phyloP scores from a whole-genome alignment of 2,113 vertebrate genomes.

The Upupa epops region DNA sequence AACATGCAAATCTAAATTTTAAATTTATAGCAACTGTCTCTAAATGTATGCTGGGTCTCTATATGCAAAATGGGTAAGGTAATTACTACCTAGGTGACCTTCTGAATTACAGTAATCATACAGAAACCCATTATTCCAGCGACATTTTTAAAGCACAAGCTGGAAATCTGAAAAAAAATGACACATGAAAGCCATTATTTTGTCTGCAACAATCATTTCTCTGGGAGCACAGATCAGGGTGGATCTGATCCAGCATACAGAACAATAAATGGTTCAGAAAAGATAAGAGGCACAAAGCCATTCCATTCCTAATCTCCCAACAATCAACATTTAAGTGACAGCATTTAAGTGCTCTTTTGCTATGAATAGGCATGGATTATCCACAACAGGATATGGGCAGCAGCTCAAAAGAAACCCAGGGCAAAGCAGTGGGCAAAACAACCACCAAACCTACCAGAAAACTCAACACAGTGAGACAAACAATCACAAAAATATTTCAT shows the following conservation, averaged over 20 bases:
- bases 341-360: conserved; percentile 24
- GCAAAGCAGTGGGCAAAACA: neutral
- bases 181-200: conserved; percentile 31
- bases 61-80: neutral
- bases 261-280: conserved; percentile 22
- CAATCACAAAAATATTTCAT: neutral
- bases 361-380: conserved; percentile 28
- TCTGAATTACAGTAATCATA: conserved; percentile 45
- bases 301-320: conserved; percentile 26
- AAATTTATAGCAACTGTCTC: neutral
- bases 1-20: neutral
- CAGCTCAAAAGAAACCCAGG: neutral
- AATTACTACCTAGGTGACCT: conserved; percentile 15
- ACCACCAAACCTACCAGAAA: neutral
- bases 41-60: neutral
- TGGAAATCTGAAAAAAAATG: conserved; percentile 9
- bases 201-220: conserved; percentile 32
- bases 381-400: neutral
- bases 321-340: conserved; percentile 47
- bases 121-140: neutral
- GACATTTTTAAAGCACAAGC: conserved; percentile 1
- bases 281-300: conserved; percentile 45
- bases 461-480: neutral
- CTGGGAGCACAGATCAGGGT: neutral
- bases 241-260: conserved; percentile 25